Percentiles rank a stretch among this genome's conserved stretches.
Conservation (phyloP, 1,140 invertebrate genomes). For the Drosophila athabasca region DNA sequence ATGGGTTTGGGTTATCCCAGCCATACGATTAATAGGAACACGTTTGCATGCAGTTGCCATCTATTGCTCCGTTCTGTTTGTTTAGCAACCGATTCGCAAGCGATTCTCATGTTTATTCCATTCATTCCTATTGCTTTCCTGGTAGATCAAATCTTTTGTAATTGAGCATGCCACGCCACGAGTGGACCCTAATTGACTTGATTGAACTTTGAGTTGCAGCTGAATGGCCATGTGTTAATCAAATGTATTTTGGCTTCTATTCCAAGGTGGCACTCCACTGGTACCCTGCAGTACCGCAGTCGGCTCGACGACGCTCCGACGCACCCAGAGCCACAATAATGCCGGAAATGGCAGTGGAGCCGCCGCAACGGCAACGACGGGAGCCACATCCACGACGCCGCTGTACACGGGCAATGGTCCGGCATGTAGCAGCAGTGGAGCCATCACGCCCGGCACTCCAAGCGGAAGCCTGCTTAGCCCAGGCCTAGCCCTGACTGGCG, state of each 20-base stretch:
- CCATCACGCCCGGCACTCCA: slow-evolving; percentile 59
- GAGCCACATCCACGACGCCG: slow-evolving; percentile 37
- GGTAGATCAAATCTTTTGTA: slow-evolving; percentile 38
- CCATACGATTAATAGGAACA: slow-evolving; percentile 31
- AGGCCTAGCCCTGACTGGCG: slow-evolving; percentile 34
- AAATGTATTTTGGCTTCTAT: slow-evolving; percentile 19
- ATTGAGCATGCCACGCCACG: slow-evolving; percentile 59
- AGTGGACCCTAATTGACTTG: slow-evolving; percentile 46
- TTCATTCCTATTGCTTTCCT: slow-evolving; percentile 42
- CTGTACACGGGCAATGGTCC: slow-evolving; percentile 53
- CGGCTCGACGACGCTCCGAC: slow-evolving; percentile 60
- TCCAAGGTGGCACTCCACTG: slow-evolving; percentile 85
- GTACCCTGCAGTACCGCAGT: slow-evolving; percentile 82
- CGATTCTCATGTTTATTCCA: slow-evolving; percentile 33
- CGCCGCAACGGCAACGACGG: slow-evolving; percentile 1
- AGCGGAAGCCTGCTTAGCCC: slow-evolving; percentile 62
- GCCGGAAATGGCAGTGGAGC: slow-evolving; percentile 21
- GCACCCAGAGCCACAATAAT: slow-evolving; percentile 41
- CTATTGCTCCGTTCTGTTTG: slow-evolving; percentile 3
- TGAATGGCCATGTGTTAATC: slow-evolving; percentile 31
- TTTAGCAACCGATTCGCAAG: slow-evolving; percentile 45
- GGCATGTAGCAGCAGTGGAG: slow-evolving; percentile 25
- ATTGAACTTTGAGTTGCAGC: background rate
- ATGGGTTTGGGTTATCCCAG: too few species aligned
- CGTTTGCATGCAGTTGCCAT: slow-evolving; percentile 43